Base-by-base conservation (phyloP, 2,797 vertebrate genomes). In the Ispidina lecontei region DNA sequence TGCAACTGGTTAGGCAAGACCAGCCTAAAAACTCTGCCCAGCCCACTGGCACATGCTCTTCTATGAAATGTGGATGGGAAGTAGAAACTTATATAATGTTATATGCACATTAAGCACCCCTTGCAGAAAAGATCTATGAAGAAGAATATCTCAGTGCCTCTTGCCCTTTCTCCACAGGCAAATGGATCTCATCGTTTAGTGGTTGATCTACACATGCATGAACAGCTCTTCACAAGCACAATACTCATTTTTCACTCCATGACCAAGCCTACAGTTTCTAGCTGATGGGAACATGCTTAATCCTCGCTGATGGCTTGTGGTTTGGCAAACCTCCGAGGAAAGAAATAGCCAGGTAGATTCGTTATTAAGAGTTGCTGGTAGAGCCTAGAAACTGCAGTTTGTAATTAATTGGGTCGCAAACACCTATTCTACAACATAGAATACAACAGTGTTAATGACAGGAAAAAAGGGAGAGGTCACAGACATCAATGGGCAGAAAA, bases 31-130 rank as follows among this genome's bases (percentile, higher is more conserved):
- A 15, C 29, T 26, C n/a, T 51, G 9, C 41, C 16, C 4, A 16
- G 55, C 14, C 43, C 0, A 0, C 10, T 11, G 47, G 28, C n/a
- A 29, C 22, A 11, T 1, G 0, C 26, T 16, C 8, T 25, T 49
- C 33, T 25, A 43, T 35, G 6, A 55, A 67, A 68, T 1, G 7
- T 19, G 21, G 47, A 6, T 22, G 33, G 41, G 62, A 44, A 37
- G 23, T 7, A 5, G 54, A 37, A 72, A 37, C 1, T 2, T 1
- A 12, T 29, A 23, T 58, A 33, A 10, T 23, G 22, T 58, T 58
- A 58, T 58, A 58, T 20, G 18, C 31, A 23, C 31, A 33, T 58
- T 33, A 35, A 35, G 22, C 21, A 35, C 14, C 31, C 22, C 31
- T 58, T 58, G 21, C 21, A 56, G 55, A 58, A 22, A 58, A 58